Percentiles rank a stretch among this genome's conserved stretches.
Evolutionary conservation across 2,113 vertebrate genomes (phyloP).

Genomic region (Monarcha castaneiventris): DNA sequence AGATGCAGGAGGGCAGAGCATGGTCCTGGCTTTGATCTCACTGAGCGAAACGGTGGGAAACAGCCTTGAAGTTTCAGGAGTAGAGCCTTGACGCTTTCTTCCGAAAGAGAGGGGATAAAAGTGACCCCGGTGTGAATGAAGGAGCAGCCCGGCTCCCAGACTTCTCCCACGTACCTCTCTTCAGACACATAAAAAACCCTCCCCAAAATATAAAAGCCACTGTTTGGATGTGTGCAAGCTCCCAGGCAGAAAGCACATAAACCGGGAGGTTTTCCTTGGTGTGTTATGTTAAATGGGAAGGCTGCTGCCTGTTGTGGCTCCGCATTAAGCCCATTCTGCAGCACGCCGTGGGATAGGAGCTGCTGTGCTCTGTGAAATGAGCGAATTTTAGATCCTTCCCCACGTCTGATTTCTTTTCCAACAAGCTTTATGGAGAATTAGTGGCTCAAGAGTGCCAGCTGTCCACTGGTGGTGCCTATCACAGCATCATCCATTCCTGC

Average conservation of each 20-base stretch:
- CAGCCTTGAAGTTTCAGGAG: neutral
- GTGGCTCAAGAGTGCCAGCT: neutral
- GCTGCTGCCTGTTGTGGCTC: neutral
- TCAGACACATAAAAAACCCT: neutral
- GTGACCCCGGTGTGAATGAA: rapidly evolving
- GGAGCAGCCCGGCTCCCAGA: neutral
- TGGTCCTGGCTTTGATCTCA: neutral
- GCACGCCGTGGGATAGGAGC: neutral
- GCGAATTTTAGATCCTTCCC: neutral
- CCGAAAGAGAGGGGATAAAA: neutral
- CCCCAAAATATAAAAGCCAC: neutral
- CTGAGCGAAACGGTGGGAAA: neutral
- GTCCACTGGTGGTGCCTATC: neutral
- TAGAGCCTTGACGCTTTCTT: neutral
- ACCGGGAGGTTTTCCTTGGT: neutral
- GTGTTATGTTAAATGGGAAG: neutral
- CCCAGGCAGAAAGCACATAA: neutral
- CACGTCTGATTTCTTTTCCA: neutral
- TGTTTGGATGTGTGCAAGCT: neutral
- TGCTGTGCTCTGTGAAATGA: neutral
- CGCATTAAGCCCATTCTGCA: neutral
- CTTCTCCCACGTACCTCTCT: neutral
- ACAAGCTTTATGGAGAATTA: neutral
- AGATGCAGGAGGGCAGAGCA: neutral
- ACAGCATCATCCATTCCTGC: neutral